These are phyloP conservation scores for Eristalinus sepulchralis DNA, from an alignment of 2,888 invertebrate species.

Conservation along the genomic window DNA sequence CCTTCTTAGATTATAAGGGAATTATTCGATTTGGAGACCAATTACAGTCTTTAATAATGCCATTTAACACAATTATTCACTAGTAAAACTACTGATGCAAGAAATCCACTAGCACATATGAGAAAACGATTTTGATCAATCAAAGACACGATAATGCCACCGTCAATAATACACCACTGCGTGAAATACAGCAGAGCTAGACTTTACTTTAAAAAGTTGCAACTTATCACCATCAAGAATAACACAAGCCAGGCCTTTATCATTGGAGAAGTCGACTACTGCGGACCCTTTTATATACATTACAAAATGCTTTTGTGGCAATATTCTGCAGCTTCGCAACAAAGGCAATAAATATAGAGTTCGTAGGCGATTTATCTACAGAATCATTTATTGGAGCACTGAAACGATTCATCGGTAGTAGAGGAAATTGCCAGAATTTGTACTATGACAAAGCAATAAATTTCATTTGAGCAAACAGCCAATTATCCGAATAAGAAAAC, in stretches of 20 bases:
- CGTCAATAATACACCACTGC: constrained; percentile 56
- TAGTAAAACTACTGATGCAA: constrained; percentile 33
- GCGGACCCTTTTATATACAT: not conserved
- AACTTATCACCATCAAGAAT: not conserved
- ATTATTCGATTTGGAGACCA: too few species aligned
- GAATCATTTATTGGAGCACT: constrained; percentile 53
- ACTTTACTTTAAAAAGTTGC: constrained; percentile 15
- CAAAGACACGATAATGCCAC: constrained; percentile 57
- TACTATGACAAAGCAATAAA: too few species aligned
- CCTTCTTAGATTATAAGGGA: too few species aligned
- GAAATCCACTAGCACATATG: constrained; percentile 31
- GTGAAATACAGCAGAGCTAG: constrained; percentile 52
- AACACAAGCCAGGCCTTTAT: not conserved
- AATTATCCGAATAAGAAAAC: constrained; percentile 19
- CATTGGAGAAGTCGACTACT: not conserved
- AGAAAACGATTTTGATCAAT: constrained; percentile 72
- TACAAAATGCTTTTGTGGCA: not conserved
- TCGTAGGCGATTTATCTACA: constrained; percentile 21
- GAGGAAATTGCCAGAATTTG: constrained; percentile 40
- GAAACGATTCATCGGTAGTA: constrained; percentile 45
- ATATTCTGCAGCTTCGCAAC: not conserved
- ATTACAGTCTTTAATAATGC: too few species aligned
- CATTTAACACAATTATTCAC: not conserved
- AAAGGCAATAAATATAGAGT: not conserved
- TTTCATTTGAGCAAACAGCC: constrained; percentile 25